These are phyloP conservation scores for Siniperca undulata DNA, from an alignment of 2,797 vertebrate genomes.

Conservation along the genomic window DNA sequence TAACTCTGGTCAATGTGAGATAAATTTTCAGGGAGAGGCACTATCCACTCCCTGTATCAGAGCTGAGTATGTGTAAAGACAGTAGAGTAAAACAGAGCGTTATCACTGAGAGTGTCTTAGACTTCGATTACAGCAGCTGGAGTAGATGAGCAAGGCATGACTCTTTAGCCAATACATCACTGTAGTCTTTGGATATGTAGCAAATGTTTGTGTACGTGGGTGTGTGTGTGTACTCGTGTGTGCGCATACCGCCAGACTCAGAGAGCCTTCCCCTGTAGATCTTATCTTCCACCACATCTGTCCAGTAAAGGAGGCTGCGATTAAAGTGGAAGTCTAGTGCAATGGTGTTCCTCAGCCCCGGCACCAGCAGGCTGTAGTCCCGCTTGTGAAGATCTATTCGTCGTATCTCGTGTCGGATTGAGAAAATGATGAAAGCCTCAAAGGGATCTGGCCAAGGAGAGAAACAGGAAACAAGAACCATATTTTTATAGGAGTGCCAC, in stretches of 20 bases:
- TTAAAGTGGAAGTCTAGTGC: constrained; percentile 98
- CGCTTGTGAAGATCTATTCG: constrained; percentile 98
- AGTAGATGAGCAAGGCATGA: constrained; percentile 36
- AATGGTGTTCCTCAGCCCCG: constrained; percentile 96
- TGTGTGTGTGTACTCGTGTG: not conserved
- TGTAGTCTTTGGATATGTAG: constrained; percentile 22
- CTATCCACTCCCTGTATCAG: constrained; percentile 40
- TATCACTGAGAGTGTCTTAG: constrained; percentile 27
- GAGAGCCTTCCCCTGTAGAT: constrained; percentile 97
- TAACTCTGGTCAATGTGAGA: constrained; percentile 28
- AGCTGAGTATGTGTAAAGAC: constrained; percentile 33
- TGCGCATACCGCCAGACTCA: constrained; percentile 90
- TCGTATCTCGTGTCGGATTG: constrained; percentile 98
- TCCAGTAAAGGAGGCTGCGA: constrained; percentile 97
- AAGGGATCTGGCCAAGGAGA: constrained; percentile 90
- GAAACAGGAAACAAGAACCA: constrained; percentile 29
- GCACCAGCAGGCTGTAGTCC: constrained; percentile 97
- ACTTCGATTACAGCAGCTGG: constrained; percentile 29
- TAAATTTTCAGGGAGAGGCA: constrained; percentile 38
- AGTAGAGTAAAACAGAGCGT: constrained; percentile 33
- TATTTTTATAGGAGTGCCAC: constrained; percentile 7
- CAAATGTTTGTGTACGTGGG: constrained; percentile 19
- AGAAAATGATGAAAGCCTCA: constrained; percentile 99
- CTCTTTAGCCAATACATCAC: constrained; percentile 33
- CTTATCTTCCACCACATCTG: constrained; percentile 99